phyloP scores from a whole-genome alignment of 2,797 vertebrate species.

The Clarias pachynema region DNA sequence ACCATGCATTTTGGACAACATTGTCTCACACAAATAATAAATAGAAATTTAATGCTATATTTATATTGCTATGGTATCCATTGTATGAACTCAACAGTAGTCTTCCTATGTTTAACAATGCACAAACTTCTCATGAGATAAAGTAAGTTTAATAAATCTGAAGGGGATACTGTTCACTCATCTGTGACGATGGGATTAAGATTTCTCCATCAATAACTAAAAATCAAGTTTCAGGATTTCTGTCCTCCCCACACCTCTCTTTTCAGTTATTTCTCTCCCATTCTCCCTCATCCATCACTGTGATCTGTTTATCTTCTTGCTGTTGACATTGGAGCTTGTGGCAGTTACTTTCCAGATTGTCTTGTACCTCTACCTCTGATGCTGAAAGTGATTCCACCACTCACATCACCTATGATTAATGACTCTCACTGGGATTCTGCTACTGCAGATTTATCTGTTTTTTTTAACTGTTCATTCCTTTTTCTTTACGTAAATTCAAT shows the following conservation, averaged over 20 bases:
- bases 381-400: conserved; percentile 46
- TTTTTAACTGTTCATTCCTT: neutral
- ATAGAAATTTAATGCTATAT: too few species aligned
- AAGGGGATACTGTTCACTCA: neutral
- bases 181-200: neutral
- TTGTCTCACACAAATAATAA: neutral
- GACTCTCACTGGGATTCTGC: conserved; percentile 38
- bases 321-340: conserved; percentile 38
- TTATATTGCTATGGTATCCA: neutral
- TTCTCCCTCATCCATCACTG: conserved; percentile 36
- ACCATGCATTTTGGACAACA: neutral
- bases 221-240: conserved; percentile 23
- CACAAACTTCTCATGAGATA: neutral
- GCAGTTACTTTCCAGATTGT: conserved; percentile 48
- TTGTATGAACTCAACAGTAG: neutral
- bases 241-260: neutral
- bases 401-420: conserved; percentile 41
- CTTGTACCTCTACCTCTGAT: conserved; percentile 36
- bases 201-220: conserved; percentile 17
- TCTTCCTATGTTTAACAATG: neutral
- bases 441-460: conserved; percentile 32
- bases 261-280: conserved; percentile 1
- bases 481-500: conserved; percentile 19
- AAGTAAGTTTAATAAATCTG: neutral
- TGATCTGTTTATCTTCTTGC: conserved; percentile 50